Percentiles rank a stretch among this genome's conserved stretches.
These are phyloP conservation scores for Trachymyrmex cornetzi DNA, from an alignment of 1,140 invertebrate species.

Conservation along the genomic window DNA sequence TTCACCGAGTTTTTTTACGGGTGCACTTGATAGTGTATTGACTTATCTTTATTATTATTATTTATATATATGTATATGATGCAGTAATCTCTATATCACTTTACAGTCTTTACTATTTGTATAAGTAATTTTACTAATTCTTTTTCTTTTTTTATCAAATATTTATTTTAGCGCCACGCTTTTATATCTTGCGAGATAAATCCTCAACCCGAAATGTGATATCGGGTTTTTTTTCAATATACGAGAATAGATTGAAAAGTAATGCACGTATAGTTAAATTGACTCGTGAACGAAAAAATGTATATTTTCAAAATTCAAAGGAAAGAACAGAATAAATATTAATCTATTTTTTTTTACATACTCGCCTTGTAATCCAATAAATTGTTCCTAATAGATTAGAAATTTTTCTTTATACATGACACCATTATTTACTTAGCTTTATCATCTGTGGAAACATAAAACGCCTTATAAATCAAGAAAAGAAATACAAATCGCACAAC, in stretches of 20 bases:
- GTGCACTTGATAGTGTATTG: neutral
- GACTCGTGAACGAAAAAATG: neutral
- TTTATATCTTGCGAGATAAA: slow-evolving; percentile 69
- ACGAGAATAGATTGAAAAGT: slow-evolving; percentile 49
- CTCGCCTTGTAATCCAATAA: slow-evolving; percentile 32
- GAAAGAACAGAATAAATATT: slow-evolving; percentile 22
- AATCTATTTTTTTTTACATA: slow-evolving; percentile 24
- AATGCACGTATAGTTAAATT: slow-evolving; percentile 6
- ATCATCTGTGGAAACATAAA: neutral
- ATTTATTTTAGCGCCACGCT: slow-evolving; percentile 80
- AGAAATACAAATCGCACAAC: neutral
- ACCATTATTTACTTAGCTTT: neutral
- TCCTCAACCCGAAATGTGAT: slow-evolving; percentile 50
- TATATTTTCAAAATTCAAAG: slow-evolving; percentile 11
- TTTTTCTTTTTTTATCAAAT: slow-evolving; percentile 79
- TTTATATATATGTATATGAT: slow-evolving; percentile 71
- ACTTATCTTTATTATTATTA: slow-evolving; percentile 44
- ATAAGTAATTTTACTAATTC: slow-evolving; percentile 74
- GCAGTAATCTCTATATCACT: slow-evolving; percentile 63
- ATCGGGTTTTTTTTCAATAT: slow-evolving; percentile 11
- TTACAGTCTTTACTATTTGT: slow-evolving; percentile 76
- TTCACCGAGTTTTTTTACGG: slow-evolving; percentile 13
- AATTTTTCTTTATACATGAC: neutral
- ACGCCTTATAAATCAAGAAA: neutral
- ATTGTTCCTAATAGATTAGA: neutral